Base-by-base conservation (phyloP, 2,113 vertebrate genomes). In the Trachemys scripta region DNA sequence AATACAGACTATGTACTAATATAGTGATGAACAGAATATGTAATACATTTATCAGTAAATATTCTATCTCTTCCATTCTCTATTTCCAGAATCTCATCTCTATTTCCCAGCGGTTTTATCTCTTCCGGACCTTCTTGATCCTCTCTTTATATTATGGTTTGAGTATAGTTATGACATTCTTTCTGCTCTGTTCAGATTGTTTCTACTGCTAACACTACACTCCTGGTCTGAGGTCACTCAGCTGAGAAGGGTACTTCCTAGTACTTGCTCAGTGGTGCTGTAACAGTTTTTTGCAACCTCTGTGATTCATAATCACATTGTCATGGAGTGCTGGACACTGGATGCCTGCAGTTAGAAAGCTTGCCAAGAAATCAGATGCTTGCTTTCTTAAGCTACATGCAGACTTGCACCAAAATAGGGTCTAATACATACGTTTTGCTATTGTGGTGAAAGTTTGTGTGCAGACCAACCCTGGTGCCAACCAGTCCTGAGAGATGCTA, bases 71-170 rank as follows among this genome's bases (percentile, higher is more conserved):
- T 89, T 65, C 35, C 45, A 1, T 38, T 38, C 20, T 27, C 16
- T 62, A 54, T 62, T 8, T 1, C 9, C 22, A 4, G 22, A 14
- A 14, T 0, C 7, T 85, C 57, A n/a, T 2, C 8, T 69, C 8
- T 31, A 2, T 88, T 78, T 84, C 10, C 27, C 2, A 1, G 3
- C 53, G 50, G 42, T 4, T 19, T 3, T 94, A 84, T 84, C 76
- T 10, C 53, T 88, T 0, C 8, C 1, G 0, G 3, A 19, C 5
- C 1, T 22, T 87, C 0, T 20, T 85, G 51, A 25, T 8, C 6
- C 24, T 47, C 65, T 80, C 5, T 27, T 31, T 31, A 0, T 80
- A 27, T 88, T 78, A 82, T 0, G 4, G 49, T 5, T 86, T 5
- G 11, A 54, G 51, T 62, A 17, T 75, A 16, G 1, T 88, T 59